Base-by-base conservation (phyloP, 1,140 invertebrate species). In the Drosophila pallidifrons region DNA sequence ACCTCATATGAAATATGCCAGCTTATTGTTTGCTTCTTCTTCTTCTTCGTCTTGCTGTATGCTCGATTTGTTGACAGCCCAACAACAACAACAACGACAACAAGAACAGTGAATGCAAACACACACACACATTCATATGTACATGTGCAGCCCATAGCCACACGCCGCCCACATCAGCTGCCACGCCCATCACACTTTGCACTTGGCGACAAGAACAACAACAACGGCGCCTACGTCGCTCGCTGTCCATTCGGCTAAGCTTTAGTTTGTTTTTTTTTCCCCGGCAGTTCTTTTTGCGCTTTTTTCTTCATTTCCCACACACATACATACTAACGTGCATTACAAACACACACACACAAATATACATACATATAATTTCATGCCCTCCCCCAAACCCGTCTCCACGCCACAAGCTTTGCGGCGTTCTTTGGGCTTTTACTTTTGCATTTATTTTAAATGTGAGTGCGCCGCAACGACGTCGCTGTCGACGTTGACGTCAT, bases 401-500 rank as follows among this genome's bases (percentile, higher is more conserved):
- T 10, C 7, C 35, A 32, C 6, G 32, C 32, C 32, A 32, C 1
- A 8, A 11, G 41, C 41, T 43, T 68, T 73, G 66, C 30, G 60
- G 60, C 28, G 66, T 70, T 70, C 68, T 77, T 63, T 74, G 20
- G 70, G 64, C 70, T 80, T 79, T 77, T 72, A 66, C 67, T 75
- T 78, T 72, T 82, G 65, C 69, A 69, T 75, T 59, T 69, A 68
- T 77, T 77, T 68, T 30, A 68, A 71, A 63, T 74, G 71, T 77
- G 51, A 60, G 55, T 74, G 52, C 52, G 71, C 30, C 61, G 51
- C 25, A 25, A 25, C 46, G 51, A 43, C 47, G 67, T 49, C 77
- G 41, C 60, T 79, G 81, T 25, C 57, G 46, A 54, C 77, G 65
- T 61, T 58, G 58, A 59, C 66, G 67, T 51, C 67, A 46, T 30